Evolutionary conservation across 2,888 invertebrate species (phyloP).

Genomic region (Ecliptopera silaceata): DNA sequence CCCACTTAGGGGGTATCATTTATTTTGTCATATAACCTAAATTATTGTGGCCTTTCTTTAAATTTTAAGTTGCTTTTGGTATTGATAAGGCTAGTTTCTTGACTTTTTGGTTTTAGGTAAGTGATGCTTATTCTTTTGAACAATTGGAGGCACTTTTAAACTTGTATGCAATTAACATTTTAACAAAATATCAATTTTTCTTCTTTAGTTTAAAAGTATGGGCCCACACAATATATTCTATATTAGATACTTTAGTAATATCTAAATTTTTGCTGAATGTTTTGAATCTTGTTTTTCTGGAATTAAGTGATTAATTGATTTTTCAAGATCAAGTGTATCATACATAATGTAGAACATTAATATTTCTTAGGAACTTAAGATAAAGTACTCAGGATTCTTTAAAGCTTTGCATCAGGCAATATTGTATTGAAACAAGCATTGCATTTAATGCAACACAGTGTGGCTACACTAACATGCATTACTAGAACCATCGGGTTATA

Average conservation of each 20-base stretch:
- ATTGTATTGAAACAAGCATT: constrained; percentile 47
- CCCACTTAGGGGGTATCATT: constrained; percentile 66
- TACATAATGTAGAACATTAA: constrained; percentile 70
- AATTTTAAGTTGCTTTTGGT: constrained; percentile 78
- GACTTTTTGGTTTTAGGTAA: constrained; percentile 60
- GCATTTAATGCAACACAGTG: constrained; percentile 51
- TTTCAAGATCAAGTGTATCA: constrained; percentile 75
- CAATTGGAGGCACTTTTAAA: constrained; percentile 37
- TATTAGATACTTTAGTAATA: constrained; percentile 36
- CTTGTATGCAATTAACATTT: constrained; percentile 1
- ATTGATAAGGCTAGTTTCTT: constrained; percentile 69
- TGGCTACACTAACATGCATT: constrained; percentile 40
- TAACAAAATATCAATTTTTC: constrained; percentile 14
- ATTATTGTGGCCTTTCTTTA: constrained; percentile 78
- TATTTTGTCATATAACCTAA: constrained; percentile 76
- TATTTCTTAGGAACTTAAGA: constrained; percentile 78
- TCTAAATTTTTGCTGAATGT: constrained; percentile 51
- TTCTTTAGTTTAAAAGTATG: constrained; percentile 52
- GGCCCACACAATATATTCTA: constrained; percentile 35
- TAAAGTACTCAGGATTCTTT: constrained; percentile 74
- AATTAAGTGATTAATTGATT: constrained; percentile 54
- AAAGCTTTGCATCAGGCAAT: constrained; percentile 64
- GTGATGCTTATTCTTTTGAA: constrained; percentile 55
- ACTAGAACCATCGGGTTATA: constrained; percentile 45
- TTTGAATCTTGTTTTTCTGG: constrained; percentile 53